phyloP scores from a whole-genome alignment of 2,888 invertebrate genomes.

The Fragum fragum region DNA sequence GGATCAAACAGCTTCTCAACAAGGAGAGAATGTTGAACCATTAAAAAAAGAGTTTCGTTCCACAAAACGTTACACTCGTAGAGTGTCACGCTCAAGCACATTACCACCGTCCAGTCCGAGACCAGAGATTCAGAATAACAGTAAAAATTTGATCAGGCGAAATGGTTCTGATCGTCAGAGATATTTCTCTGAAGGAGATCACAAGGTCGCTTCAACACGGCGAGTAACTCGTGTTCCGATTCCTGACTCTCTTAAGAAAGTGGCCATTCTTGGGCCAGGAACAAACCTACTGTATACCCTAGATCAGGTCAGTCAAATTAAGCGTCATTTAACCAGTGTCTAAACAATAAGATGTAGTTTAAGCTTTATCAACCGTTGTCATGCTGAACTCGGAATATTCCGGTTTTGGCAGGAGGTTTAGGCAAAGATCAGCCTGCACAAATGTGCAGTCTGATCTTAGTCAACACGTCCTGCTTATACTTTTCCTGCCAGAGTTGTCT shows the following conservation, averaged over 20 bases:
- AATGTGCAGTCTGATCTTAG: too few species aligned
- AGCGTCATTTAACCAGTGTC: too few species aligned
- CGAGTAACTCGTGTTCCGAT: constrained; percentile 24
- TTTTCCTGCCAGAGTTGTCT: too few species aligned
- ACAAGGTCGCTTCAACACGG: background rate
- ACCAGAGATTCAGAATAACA: background rate
- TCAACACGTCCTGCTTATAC: too few species aligned
- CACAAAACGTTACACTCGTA: constrained; percentile 4
- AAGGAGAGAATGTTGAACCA: too few species aligned
- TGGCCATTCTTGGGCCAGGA: constrained; percentile 79
- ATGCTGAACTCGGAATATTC: too few species aligned
- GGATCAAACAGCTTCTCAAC: too few species aligned
- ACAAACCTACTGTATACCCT: constrained; percentile 77
- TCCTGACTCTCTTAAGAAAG: constrained; percentile 78
- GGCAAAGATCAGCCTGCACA: too few species aligned
- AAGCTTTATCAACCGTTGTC: too few species aligned
- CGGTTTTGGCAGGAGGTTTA: too few species aligned
- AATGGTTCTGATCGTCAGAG: constrained; percentile 18
- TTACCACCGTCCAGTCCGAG: background rate
- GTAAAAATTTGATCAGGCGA: background rate
- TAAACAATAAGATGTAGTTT: too few species aligned
- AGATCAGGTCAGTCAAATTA: constrained; percentile 76
- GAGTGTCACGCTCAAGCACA: background rate
- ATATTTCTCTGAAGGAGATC: constrained; percentile 21
- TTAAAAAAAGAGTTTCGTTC: background rate